Base-by-base conservation (phyloP, 2,797 vertebrate genomes). In the Sphaeramia orbicularis region DNA sequence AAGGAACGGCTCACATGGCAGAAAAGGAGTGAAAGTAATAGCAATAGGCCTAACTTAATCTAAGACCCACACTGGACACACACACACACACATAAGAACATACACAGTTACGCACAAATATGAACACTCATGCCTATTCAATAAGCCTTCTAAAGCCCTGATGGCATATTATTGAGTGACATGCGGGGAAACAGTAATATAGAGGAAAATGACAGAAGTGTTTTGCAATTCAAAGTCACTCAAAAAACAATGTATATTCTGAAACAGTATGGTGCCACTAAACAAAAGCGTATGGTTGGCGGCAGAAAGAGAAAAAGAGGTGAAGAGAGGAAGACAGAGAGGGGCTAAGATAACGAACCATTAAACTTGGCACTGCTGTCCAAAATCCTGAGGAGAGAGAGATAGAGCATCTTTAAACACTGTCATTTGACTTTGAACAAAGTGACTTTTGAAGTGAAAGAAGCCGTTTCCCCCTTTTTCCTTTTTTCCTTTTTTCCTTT, bases 361-460 rank as follows among this genome's bases (percentile, higher is more conserved):
- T 89, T 91, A 89, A 91, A 89, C 87, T 85, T 75, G 83, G 80
- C 86, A 64, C 79, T 73, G 87, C 88, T 91, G 86, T 91, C 91
- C 89, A 86, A 90, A 92, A 91, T 90, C 86, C 87, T 80, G 88
- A 91, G 90, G 87, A 90, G 84, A 81, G 82, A 90, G 84, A 88
- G 88, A 93, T 88, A 85, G 89, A 86, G 89, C 91, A 93, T 95
- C 93, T 95, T 95, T 94, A 94, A 95, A 94, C 94, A 94, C 91
- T 93, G 92, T 96, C 94, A 96, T 98, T 98, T 99, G 97, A 99
- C 97, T 99, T 99, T 99, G 97, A 98, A 97, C 96, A 98, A 98
- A 98, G 97, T 99, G 97, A 99, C 96, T 99, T 99, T 96, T 96
- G 92, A 98, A 97, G 95, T 96, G 95, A 95, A 96, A 96, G 94